Evolutionary conservation across 2,113 vertebrate genomes (phyloP).

Genomic region (Cariama cristata): DNA sequence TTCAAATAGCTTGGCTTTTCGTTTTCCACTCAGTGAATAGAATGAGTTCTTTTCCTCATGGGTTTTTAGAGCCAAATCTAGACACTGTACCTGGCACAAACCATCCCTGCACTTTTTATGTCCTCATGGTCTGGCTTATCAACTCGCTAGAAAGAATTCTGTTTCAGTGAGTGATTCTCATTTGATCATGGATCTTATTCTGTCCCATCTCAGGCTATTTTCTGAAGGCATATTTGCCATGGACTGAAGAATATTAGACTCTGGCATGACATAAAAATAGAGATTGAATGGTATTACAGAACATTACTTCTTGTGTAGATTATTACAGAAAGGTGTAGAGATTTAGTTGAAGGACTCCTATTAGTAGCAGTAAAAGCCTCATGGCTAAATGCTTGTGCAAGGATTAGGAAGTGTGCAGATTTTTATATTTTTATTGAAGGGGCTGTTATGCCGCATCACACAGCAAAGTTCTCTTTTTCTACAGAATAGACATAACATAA

Average conservation of each 20-base stretch:
- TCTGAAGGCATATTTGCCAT: slow-evolving; percentile 54
- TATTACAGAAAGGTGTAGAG: slow-evolving; percentile 47
- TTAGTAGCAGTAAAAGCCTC: slow-evolving; percentile 52
- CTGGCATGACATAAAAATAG: slow-evolving; percentile 40
- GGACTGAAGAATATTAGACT: slow-evolving; percentile 48
- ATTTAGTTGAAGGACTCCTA: slow-evolving; percentile 35
- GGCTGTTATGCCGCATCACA: not conserved
- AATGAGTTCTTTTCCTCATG: not conserved
- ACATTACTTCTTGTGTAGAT: slow-evolving; percentile 51
- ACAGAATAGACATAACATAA: not conserved
- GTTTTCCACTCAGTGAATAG: not conserved
- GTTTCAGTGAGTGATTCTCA: slow-evolving; percentile 38
- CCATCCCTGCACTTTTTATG: slow-evolving; percentile 27
- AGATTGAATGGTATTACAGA: slow-evolving; percentile 66
- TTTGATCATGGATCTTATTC: slow-evolving; percentile 44
- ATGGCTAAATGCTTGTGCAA: slow-evolving; percentile 37
- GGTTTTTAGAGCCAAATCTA: slow-evolving; percentile 8
- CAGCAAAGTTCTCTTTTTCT: not conserved
- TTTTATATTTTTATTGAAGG: slow-evolving; percentile 33
- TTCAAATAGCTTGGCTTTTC: not conserved
- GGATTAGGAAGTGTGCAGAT: slow-evolving; percentile 42
- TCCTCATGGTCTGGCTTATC: not conserved
- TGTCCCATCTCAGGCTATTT: slow-evolving; percentile 49
- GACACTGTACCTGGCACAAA: slow-evolving; percentile 8
- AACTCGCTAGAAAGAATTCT: not conserved